A percentile compares a stretch with the other conserved stretches of the same genome.
Conservation (phyloP, 2,797 vertebrate species). For the Danio tinwini region DNA sequence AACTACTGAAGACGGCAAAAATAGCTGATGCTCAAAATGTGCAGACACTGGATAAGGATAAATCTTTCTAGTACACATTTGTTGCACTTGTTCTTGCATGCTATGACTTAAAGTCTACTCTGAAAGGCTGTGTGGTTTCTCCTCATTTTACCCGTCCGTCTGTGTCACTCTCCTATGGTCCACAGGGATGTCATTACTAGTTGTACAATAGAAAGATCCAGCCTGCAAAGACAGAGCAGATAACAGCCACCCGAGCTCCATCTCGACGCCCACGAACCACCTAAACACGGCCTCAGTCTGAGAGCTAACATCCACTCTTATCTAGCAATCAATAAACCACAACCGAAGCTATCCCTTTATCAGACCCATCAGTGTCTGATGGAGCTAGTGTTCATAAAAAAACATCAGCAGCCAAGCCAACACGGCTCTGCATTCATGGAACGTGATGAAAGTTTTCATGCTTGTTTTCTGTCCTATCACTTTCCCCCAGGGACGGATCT, state of each 20-base stretch:
- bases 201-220: slow-evolving; percentile 21
- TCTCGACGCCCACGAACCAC: slow-evolving; percentile 17
- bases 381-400: slow-evolving; percentile 62
- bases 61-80: neutral
- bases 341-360: neutral
- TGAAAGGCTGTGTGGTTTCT: neutral
- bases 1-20: too few relatives aligned
- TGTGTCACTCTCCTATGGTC: neutral
- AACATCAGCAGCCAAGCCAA: slow-evolving; percentile 65
- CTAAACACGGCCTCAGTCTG: slow-evolving; percentile 33
- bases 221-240: slow-evolving; percentile 13
- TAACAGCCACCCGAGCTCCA: slow-evolving; percentile 30
- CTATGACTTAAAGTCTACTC: neutral
- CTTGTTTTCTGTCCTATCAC: slow-evolving; percentile 48
- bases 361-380: neutral
- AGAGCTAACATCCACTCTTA: slow-evolving; percentile 38
- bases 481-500: slow-evolving; percentile 50
- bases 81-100: neutral
- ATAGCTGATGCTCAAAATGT: neutral
- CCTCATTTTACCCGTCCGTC: neutral
- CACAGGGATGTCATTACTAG: slow-evolving; percentile 21
- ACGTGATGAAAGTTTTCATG: slow-evolving; percentile 68
- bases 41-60: neutral
- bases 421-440: slow-evolving; percentile 71
- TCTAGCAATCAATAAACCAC: slow-evolving; percentile 33